These are phyloP conservation scores for Aegotheles bennettii DNA, from an alignment of 2,113 vertebrate species.

Conservation along the genomic window DNA sequence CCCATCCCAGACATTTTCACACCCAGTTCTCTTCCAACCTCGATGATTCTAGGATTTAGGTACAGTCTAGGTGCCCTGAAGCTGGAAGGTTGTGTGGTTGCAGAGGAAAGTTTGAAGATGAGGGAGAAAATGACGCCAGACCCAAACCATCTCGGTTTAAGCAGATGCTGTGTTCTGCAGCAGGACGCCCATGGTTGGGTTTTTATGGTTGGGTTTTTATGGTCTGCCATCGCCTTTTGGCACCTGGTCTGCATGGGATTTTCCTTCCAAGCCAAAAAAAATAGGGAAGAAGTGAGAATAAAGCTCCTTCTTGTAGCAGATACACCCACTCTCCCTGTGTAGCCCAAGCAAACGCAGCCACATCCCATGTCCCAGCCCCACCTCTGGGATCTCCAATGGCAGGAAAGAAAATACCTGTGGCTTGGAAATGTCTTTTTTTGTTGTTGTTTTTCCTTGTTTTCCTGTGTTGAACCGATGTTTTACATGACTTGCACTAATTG, in stretches of 20 bases:
- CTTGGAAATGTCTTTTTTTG: conserved; percentile 14
- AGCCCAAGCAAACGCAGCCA: background rate
- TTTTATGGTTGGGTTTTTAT: background rate
- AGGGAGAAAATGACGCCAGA: background rate
- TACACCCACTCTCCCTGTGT: accelerated
- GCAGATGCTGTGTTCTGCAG: background rate
- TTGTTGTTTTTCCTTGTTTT: background rate
- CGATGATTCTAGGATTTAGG: no score
- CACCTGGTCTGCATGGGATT: accelerated
- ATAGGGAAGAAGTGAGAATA: background rate
- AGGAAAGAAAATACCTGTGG: conserved; percentile 22
- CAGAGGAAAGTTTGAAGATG: background rate
- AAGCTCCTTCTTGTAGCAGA: background rate
- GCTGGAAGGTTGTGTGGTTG: background rate
- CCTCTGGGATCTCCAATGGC: background rate
- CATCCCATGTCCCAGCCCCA: background rate
- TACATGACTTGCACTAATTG: conserved; percentile 60
- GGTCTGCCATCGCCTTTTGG: background rate
- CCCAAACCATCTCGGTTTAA: accelerated
- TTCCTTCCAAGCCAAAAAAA: background rate
- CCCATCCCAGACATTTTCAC: background rate
- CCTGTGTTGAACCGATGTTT: conserved; percentile 32
- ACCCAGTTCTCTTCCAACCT: no score
- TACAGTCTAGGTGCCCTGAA: background rate
- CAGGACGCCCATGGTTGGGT: accelerated